Percentiles rank a stretch among this genome's conserved stretches.
These are phyloP conservation scores for Drosophila baimaii DNA, from an alignment of 1,140 invertebrate species.

Conservation along the genomic window DNA sequence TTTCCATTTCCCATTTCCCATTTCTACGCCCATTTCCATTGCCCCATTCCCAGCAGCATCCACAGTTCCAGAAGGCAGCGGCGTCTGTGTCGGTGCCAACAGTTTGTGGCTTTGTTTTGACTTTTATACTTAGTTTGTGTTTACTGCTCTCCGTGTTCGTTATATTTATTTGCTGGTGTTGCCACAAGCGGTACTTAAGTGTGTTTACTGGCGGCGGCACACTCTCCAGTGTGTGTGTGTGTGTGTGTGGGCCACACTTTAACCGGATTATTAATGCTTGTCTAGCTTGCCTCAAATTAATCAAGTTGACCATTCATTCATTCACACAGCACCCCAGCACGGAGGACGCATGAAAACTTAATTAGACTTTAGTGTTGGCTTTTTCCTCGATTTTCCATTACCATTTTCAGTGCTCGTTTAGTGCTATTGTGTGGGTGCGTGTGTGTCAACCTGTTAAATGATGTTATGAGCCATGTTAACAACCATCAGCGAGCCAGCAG, in stretches of 20 bases:
- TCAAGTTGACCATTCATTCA: slow-evolving; percentile 82
- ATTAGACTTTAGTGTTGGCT: slow-evolving; percentile 74
- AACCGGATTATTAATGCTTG: slow-evolving; percentile 82
- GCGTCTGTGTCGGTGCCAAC: slow-evolving; percentile 56
- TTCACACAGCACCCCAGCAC: slow-evolving; percentile 41
- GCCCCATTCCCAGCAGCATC: neutral
- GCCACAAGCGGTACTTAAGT: slow-evolving; percentile 79
- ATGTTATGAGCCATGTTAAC: slow-evolving; percentile 36
- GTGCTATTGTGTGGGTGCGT: slow-evolving; percentile 16
- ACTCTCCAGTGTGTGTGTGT: slow-evolving; percentile 20
- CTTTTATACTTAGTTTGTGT: slow-evolving; percentile 82
- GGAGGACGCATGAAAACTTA: slow-evolving; percentile 74
- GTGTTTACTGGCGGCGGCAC: slow-evolving; percentile 55
- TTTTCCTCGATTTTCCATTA: slow-evolving; percentile 7
- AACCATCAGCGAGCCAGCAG: neutral
- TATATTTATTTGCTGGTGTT: slow-evolving; percentile 57
- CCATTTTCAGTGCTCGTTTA: slow-evolving; percentile 37
- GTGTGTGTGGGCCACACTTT: slow-evolving; percentile 68
- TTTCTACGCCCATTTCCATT: neutral
- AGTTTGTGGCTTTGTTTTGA: slow-evolving; percentile 82
- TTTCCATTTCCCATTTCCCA: neutral
- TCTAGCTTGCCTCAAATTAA: slow-evolving; percentile 79
- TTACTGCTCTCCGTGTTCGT: slow-evolving; percentile 63
- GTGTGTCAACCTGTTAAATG: slow-evolving; percentile 29
- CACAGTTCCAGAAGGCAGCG: neutral